phyloP scores from a whole-genome alignment of 2,113 vertebrate genomes.

The Seriola rivoliana region DNA sequence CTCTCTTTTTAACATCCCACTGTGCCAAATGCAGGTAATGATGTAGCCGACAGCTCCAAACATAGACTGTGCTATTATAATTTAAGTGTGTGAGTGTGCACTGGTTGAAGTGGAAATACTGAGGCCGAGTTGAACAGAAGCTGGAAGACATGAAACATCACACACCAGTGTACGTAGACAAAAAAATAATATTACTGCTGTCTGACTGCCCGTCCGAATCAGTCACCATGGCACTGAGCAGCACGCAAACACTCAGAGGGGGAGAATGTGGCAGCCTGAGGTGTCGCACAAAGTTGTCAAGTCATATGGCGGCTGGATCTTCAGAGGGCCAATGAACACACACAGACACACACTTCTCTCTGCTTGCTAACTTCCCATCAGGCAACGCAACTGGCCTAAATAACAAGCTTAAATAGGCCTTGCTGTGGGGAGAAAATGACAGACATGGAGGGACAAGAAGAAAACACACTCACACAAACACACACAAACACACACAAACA shows the following conservation, averaged over 20 bases:
- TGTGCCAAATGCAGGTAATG: slow-evolving; percentile 24
- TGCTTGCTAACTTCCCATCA: neutral
- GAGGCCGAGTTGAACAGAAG: neutral
- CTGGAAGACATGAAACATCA: slow-evolving; percentile 35
- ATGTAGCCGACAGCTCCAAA: slow-evolving; percentile 21
- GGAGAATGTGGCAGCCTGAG: slow-evolving; percentile 28
- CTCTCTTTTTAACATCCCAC: neutral
- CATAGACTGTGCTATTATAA: neutral
- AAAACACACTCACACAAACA: slow-evolving; percentile 1
- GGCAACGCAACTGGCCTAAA: neutral
- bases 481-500: neutral
- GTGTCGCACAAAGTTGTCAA: slow-evolving; percentile 46
- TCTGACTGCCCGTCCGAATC: neutral
- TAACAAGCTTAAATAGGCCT: neutral
- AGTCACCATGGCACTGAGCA: neutral
- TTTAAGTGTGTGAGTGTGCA: neutral
- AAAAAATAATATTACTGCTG: neutral
- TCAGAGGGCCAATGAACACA: neutral
- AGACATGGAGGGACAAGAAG: too few relatives aligned
- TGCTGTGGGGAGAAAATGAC: neutral
- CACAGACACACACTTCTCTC: neutral
- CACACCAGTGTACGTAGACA: neutral
- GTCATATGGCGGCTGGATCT: neutral
- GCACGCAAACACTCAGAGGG: neutral
- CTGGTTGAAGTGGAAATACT: slow-evolving; percentile 39